Conservation (phyloP, 1,140 invertebrate genomes). For the Centruroides sculpturatus region DNA sequence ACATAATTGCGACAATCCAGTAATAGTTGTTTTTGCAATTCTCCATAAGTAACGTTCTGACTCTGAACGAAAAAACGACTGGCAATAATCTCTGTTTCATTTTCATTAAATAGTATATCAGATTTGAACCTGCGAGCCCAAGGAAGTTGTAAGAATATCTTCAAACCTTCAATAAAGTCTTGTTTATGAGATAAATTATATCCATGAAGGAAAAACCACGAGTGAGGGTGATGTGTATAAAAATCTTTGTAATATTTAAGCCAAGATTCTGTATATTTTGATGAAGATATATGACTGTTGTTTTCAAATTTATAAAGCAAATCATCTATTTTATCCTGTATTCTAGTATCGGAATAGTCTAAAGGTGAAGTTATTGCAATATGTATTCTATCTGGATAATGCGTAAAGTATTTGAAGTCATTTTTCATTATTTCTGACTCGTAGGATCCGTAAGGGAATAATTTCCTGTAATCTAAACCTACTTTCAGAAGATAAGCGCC, state of each 20-base stretch:
- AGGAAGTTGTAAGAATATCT: constrained; percentile 28
- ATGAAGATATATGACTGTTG: constrained; percentile 52
- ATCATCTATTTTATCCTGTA: constrained; percentile 61
- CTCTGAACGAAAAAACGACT: constrained; percentile 77
- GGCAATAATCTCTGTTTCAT: constrained; percentile 53
- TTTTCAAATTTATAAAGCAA: constrained; percentile 63
- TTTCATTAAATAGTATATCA: constrained; percentile 69
- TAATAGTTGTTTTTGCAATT: constrained; percentile 79
- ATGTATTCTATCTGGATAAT: constrained; percentile 79
- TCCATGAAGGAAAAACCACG: constrained; percentile 42
- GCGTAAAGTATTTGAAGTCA: constrained; percentile 73
- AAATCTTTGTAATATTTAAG: constrained; percentile 66
- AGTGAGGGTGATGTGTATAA: constrained; percentile 50
- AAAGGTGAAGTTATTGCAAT: constrained; percentile 66
- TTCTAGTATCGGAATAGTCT: constrained; percentile 63
- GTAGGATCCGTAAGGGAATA: constrained; percentile 74
- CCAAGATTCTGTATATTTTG: constrained; percentile 81
- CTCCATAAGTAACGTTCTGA: constrained; percentile 72
- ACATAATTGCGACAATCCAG: constrained; percentile 65
- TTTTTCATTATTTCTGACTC: constrained; percentile 49
- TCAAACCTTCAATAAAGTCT: constrained; percentile 55
- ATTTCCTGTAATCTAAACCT: constrained; percentile 66
- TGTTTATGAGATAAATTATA: constrained; percentile 54
- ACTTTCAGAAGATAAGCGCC: constrained; percentile 75
- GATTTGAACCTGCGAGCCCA: constrained; percentile 52